Evolutionary conservation across 2,797 vertebrate genomes (phyloP).

Genomic region (Gallinago nigripennis): DNA sequence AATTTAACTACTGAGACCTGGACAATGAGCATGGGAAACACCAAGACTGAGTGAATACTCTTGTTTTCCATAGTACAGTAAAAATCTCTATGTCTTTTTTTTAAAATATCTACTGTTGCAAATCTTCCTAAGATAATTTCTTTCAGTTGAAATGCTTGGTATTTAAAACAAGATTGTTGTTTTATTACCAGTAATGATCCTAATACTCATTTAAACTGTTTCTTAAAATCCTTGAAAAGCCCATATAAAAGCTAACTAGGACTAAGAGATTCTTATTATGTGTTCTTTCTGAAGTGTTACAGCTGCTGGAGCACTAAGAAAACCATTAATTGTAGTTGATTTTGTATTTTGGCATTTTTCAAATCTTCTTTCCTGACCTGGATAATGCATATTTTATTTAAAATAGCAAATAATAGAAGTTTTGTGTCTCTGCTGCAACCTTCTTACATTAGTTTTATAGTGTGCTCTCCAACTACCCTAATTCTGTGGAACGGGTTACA

Average conservation of each 20-base stretch:
- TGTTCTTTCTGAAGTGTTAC: not conserved
- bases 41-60: not conserved
- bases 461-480: not conserved
- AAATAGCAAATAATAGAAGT: not conserved
- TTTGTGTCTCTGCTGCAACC: not conserved
- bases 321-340: not conserved
- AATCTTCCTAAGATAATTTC: not conserved
- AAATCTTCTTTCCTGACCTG: not conserved
- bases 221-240: not conserved
- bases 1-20: not conserved
- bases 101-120: not conserved
- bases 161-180: not conserved
- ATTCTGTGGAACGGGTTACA: not conserved
- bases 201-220: not conserved
- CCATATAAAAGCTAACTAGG: not conserved
- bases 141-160: not conserved
- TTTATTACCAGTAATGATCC: not conserved
- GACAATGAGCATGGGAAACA: not conserved
- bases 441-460: not conserved
- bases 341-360: not conserved
- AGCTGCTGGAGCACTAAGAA: not conserved
- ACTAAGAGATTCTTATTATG: not conserved
- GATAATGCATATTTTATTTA: not conserved
- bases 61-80: not conserved
- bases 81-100: not conserved